Conservation (phyloP, 2,888 invertebrate species). For the Cryptus armator region DNA sequence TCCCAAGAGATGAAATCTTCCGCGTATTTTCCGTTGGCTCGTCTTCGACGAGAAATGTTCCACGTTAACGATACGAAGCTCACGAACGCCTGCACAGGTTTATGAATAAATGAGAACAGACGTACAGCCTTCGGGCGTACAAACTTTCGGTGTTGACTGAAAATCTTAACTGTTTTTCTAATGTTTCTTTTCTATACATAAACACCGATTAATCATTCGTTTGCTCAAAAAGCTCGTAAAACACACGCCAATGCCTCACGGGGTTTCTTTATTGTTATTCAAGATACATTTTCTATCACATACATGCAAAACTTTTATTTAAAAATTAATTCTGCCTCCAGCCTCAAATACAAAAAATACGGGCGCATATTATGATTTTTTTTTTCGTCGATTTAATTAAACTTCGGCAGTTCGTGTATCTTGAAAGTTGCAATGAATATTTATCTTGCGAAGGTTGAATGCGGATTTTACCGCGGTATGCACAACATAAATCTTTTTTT, state of each 20-base stretch:
- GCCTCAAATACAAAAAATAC: background rate
- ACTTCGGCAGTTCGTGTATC: background rate
- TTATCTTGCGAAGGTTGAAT: constrained; percentile 25
- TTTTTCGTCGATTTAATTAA: background rate
- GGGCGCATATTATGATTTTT: background rate
- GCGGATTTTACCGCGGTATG: constrained; percentile 2
- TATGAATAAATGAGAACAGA: background rate
- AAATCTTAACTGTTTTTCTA: background rate
- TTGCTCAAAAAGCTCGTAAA: background rate
- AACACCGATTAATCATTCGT: background rate
- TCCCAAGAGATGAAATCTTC: background rate
- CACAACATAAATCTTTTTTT: constrained; percentile 51
- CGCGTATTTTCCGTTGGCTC: background rate
- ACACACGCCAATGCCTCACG: background rate
- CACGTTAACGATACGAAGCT: constrained; percentile 5
- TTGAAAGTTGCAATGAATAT: constrained; percentile 30
- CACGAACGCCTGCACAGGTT: background rate
- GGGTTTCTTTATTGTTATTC: background rate
- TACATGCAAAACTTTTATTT: background rate
- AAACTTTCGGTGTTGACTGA: background rate
- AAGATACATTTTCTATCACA: background rate
- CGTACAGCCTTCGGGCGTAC: background rate
- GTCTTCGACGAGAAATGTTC: constrained; percentile 7
- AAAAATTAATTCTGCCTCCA: background rate
- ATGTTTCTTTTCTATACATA: background rate